Base-by-base conservation (phyloP, 2,888 invertebrate genomes). In the Coremacera marginata region DNA sequence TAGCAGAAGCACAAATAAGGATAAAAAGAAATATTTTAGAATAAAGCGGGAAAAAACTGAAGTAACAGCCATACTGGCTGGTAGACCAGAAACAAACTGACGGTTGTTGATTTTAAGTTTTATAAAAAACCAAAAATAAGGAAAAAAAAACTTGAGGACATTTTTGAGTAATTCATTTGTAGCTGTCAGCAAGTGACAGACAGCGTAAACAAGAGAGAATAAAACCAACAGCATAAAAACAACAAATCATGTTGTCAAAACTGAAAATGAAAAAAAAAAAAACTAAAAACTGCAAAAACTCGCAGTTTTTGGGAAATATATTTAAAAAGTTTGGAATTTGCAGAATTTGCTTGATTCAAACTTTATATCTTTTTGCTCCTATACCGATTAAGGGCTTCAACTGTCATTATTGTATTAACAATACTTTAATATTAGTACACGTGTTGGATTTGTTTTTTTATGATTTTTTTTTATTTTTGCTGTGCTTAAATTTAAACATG, bases 141-240 rank as follows among this genome's bases (percentile, higher is more conserved):
- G 2, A 34, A 16, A 34, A 11, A 65, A 27, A 65, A 0, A 65
- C 34, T 11, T 11, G 11, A 49, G 68, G 11, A 51, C 25, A 14
- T 70, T 52, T 52, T 27, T 16, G 55, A 31, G 55, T 55, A 55
- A 70, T 52, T 70, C 70, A 70, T 70, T 70, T 70, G 70, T 70
- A 16, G 70, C 31, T 70, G 70, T 70, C 70, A 70, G 27, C 7
- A 51, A 22, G 27, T 52, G 70, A 70, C 70, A 70, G 68, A 16
- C 22, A 51, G 14, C 9, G 49, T 22, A 22, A 63, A n/a, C 51
- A 52, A 27, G 27, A 52, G 31, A 25, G 51, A 22, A n/a, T 44
- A 67, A 31, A n/a, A 8, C 16, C 3, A 27, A 14, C 57, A 19
- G n/a, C 67, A 67, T 34, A 67, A 16, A 37, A 14, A 67, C 67